phyloP scores from a whole-genome alignment of 2,797 vertebrate genomes.

The Pseudochirops corinnae region DNA sequence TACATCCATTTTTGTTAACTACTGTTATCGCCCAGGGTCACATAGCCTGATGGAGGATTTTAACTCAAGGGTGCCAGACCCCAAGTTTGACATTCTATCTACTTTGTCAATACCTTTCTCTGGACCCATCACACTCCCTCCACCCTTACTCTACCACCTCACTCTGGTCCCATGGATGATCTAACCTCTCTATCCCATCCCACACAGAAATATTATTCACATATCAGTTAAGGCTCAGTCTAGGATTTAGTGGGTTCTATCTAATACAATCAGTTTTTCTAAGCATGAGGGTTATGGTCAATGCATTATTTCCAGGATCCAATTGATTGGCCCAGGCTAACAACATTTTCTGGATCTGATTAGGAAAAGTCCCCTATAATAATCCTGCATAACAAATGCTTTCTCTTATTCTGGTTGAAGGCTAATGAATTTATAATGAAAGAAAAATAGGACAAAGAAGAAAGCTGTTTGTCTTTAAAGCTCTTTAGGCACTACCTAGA shows the following conservation, averaged over 20 bases:
- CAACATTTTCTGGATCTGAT: neutral
- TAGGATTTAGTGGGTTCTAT: neutral
- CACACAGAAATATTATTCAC: neutral
- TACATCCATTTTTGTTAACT: neutral
- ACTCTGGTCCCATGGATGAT: neutral
- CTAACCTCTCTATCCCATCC: neutral
- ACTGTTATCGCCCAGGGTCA: neutral
- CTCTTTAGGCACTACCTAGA: slow-evolving; percentile 33
- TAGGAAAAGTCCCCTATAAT: neutral
- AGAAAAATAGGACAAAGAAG: neutral
- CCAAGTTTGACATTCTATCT: neutral
- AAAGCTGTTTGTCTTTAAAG: neutral
- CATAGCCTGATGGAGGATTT: neutral
- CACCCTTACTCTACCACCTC: neutral
- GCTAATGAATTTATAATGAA: neutral
- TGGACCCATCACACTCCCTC: neutral
- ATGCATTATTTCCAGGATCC: neutral
- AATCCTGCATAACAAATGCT: neutral
- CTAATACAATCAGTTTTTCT: neutral
- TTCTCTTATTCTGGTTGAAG: slow-evolving; percentile 14
- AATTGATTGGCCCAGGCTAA: neutral
- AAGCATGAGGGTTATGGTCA: neutral
- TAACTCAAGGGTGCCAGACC: neutral
- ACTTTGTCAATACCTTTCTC: neutral
- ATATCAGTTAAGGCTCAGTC: neutral